Percentiles rank a stretch among this genome's conserved stretches.
These are phyloP conservation scores for Nymphalis urticae DNA, from an alignment of 2,888 invertebrate species.

Conservation along the genomic window DNA sequence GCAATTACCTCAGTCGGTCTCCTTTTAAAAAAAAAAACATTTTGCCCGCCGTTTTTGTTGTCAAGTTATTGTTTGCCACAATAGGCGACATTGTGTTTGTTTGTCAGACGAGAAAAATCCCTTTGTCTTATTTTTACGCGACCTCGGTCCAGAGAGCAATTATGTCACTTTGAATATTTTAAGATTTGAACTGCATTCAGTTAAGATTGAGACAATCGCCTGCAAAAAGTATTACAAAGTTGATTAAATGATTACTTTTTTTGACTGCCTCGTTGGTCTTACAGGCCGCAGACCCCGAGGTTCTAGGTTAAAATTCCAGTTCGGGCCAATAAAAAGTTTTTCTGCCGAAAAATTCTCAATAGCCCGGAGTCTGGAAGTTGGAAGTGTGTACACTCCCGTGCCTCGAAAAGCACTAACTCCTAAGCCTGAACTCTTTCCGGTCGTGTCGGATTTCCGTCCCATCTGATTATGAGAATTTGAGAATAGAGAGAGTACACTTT, in stretches of 20 bases:
- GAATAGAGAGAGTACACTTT: no score
- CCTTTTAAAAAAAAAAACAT: slow-evolving; percentile 8
- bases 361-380: no score
- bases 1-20: slow-evolving; percentile 12
- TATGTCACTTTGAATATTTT: slow-evolving; percentile 33
- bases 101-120: slow-evolving; percentile 29
- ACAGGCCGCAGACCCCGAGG: no score
- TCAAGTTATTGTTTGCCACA: slow-evolving; percentile 34
- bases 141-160: slow-evolving; percentile 34
- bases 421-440: no score
- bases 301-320: no score
- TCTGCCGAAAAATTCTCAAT: no score
- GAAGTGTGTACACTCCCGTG: no score
- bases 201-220: not conserved
- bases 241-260: not conserved
- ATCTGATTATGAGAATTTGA: no score
- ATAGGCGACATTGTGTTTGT: slow-evolving; percentile 31
- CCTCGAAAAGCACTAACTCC: no score
- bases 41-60: slow-evolving; percentile 26
- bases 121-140: slow-evolving; percentile 37
- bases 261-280: no score
- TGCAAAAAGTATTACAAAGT: not conserved
- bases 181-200: slow-evolving; percentile 18
- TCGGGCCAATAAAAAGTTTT: no score
- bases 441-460: no score